A percentile compares a stretch with the other conserved stretches of the same genome.
Conservation (phyloP, 1,140 invertebrate genomes). For the Ceratosolen fusciceps region DNA sequence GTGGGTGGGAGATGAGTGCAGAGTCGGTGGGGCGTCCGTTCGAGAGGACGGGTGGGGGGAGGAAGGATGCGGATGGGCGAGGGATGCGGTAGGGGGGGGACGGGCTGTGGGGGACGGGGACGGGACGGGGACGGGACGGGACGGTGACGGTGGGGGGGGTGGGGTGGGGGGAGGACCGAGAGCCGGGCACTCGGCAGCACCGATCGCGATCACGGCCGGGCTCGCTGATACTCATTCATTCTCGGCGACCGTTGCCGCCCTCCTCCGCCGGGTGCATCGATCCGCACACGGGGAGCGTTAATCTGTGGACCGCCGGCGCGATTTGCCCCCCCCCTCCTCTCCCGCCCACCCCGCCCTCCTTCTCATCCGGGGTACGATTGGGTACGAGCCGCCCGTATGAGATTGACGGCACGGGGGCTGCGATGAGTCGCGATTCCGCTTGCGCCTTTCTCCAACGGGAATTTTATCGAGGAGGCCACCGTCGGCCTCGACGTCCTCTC, state of each 20-base stretch:
- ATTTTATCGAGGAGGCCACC: too few species aligned
- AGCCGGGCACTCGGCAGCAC: background rate
- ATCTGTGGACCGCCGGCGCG: background rate
- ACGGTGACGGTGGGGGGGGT: background rate
- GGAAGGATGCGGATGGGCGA: too few species aligned
- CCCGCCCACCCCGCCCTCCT: background rate
- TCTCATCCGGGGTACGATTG: background rate
- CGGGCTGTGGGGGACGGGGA: background rate
- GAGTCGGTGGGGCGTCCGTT: background rate
- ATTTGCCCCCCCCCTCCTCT: background rate
- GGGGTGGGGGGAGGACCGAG: background rate
- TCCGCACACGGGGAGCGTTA: background rate
- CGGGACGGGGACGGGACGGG: background rate
- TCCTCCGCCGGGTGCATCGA: background rate
- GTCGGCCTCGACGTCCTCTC: too few species aligned
- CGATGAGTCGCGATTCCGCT: too few species aligned
- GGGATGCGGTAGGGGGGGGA: background rate
- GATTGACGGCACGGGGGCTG: background rate
- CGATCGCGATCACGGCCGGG: slow-evolving; percentile 1
- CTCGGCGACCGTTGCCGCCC: background rate
- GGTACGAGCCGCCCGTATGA: background rate
- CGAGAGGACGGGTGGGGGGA: background rate
- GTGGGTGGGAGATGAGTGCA: background rate
- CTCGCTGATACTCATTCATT: background rate
- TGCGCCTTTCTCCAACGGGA: too few species aligned